Evolutionary conservation across 2,797 vertebrate species (phyloP).

Genomic region (Netta rufina): DNA sequence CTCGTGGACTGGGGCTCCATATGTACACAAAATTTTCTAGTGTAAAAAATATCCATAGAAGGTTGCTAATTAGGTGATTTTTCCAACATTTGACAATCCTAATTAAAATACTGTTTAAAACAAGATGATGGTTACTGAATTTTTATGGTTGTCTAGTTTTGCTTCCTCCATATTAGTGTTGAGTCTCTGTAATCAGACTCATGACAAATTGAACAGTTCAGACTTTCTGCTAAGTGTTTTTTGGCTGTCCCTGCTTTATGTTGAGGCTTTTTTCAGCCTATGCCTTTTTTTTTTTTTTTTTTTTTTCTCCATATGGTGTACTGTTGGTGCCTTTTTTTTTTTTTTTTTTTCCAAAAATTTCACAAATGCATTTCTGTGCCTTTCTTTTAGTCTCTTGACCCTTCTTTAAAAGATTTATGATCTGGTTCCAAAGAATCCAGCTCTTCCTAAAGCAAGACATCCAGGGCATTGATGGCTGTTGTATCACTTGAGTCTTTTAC

Average conservation of each 20-base stretch:
- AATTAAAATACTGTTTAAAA: neutral
- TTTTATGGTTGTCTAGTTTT: neutral
- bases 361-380: neutral
- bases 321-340: neutral
- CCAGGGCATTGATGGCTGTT: neutral
- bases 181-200: neutral
- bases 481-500: neutral
- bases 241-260: neutral
- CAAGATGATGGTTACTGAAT: neutral
- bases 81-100: neutral
- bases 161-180: fast-evolving
- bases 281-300: neutral
- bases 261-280: neutral
- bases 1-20: neutral
- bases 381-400: neutral
- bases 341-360: too few relatives aligned
- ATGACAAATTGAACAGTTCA: neutral
- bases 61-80: neutral
- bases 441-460: neutral
- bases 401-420: neutral
- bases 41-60: neutral
- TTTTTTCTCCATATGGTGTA: neutral
- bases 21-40: neutral
- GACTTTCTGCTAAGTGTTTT: neutral
- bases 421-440: neutral